phyloP scores from a whole-genome alignment of 2,888 invertebrate genomes.

The Rhimphoctona megacephalus region DNA sequence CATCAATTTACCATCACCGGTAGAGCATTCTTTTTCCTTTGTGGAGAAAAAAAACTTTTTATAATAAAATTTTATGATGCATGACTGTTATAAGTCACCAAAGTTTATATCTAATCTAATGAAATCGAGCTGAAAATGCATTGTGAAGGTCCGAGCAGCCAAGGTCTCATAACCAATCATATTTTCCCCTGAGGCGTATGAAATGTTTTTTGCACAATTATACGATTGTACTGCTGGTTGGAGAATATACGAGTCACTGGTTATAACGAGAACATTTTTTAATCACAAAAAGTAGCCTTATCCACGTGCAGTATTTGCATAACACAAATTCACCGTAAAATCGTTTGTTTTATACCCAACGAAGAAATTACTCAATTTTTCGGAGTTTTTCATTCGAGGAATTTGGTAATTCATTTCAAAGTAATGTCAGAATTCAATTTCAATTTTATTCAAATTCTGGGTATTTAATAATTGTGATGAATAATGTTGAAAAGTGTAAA shows the following conservation, averaged over 20 bases:
- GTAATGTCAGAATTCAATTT: background rate
- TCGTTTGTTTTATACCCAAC: background rate
- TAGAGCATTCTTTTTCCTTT: background rate
- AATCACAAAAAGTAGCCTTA: background rate
- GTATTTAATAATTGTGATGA: background rate
- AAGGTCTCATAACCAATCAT: slow-evolving; percentile 29
- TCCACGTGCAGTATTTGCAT: background rate
- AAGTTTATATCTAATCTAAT: slow-evolving; percentile 33
- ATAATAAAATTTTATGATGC: background rate
- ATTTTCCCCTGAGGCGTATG: slow-evolving; percentile 29
- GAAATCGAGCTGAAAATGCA: slow-evolving; percentile 29
- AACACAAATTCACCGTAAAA: background rate
- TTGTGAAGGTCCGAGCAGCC: background rate
- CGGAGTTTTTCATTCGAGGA: background rate
- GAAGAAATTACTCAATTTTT: background rate
- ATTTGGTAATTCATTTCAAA: background rate
- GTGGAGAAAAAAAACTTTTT: background rate
- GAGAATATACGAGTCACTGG: slow-evolving; percentile 3
- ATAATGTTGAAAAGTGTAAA: background rate
- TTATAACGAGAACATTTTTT: slow-evolving; percentile 9
- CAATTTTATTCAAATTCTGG: background rate
- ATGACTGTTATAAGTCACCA: background rate
- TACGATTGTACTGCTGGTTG: background rate
- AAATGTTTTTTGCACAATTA: slow-evolving; percentile 8
- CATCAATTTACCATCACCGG: background rate